Percentiles rank a stretch among this genome's conserved stretches.
These are phyloP conservation scores for Myotis findleyi DNA, from an alignment of 2,797 vertebrate species.

Conservation along the genomic window DNA sequence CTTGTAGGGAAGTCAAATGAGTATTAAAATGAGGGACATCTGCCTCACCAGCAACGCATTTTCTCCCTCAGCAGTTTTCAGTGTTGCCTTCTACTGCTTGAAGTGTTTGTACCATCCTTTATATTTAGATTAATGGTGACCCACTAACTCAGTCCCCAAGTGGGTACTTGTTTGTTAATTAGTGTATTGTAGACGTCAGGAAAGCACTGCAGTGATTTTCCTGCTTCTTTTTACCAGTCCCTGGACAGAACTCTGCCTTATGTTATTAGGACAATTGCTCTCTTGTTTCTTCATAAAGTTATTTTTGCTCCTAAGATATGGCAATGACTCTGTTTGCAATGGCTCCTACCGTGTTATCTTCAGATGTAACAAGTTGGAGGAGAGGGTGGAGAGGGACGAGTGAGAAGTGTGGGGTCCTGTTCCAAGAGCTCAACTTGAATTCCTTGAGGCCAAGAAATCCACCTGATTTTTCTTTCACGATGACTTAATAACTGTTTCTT, in stretches of 20 bases:
- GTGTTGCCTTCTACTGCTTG: not conserved
- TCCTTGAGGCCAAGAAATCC: not conserved
- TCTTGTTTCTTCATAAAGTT: not conserved
- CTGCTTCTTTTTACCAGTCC: not conserved
- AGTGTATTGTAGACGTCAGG: not conserved
- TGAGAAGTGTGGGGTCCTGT: not conserved
- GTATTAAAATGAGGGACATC: accelerated
- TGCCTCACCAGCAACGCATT: accelerated
- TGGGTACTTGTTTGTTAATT: not conserved
- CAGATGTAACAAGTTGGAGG: not conserved
- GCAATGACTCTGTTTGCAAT: not conserved
- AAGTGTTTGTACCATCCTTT: not conserved
- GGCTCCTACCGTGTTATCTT: not conserved
- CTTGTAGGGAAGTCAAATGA: not conserved
- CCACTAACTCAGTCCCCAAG: not conserved
- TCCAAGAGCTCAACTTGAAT: not conserved
- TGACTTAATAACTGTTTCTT: not conserved
- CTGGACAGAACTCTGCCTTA: too few species aligned
- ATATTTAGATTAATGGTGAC: not conserved
- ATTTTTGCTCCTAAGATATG: not conserved
- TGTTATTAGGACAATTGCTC: not conserved
- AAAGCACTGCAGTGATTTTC: not conserved
- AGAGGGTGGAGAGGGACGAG: not conserved
- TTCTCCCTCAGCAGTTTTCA: not conserved
- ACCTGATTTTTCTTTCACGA: not conserved